Conservation (phyloP, 2,113 vertebrate species). For the Psophia crepitans region DNA sequence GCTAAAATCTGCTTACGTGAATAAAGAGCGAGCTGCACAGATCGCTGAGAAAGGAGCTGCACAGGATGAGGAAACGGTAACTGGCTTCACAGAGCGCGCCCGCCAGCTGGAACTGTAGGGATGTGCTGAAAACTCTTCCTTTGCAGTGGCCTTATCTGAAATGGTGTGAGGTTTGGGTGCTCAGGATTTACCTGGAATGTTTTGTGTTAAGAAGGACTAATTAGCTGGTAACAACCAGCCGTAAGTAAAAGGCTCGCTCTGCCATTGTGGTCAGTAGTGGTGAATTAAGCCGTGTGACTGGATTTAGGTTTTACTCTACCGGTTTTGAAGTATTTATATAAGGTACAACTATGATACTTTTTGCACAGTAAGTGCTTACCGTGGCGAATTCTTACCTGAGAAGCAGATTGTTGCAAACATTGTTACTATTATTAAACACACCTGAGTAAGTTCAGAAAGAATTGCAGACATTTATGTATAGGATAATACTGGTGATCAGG, state of each 20-base stretch:
- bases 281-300: background rate
- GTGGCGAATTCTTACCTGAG: background rate
- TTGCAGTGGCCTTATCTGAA: background rate
- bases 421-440: background rate
- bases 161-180: background rate
- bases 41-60: constrained; percentile 85
- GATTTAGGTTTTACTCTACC: background rate
- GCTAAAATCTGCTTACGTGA: constrained; percentile 86
- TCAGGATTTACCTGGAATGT: background rate
- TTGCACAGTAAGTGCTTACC: background rate
- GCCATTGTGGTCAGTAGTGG: background rate
- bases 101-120: background rate
- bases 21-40: constrained; percentile 88
- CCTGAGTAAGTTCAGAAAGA: background rate
- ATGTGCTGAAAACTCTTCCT: background rate
- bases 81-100: background rate
- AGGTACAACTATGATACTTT: background rate
- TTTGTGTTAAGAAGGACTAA: background rate
- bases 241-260: background rate
- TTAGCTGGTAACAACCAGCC: background rate
- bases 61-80: constrained; percentile 83
- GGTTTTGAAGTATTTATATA: background rate
- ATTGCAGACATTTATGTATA: accelerated
- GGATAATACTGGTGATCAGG: background rate
- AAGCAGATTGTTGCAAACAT: background rate